Conservation (phyloP, 1,140 invertebrate species). For the Aphis craccivora region DNA sequence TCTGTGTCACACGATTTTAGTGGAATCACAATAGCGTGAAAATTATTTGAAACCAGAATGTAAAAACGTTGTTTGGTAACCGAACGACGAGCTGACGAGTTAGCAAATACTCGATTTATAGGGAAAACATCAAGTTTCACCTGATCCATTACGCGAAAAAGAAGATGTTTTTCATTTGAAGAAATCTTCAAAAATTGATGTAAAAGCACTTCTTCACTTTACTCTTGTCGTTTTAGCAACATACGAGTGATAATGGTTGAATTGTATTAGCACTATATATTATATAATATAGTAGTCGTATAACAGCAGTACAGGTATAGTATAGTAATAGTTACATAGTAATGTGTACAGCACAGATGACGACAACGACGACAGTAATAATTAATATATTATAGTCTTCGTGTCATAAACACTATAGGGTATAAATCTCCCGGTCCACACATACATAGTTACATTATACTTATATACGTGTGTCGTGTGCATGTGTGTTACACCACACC, state of each 20-base stretch:
- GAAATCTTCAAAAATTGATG: background rate
- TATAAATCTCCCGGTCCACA: constrained; percentile 32
- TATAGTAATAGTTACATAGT: constrained; percentile 18
- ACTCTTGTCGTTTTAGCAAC: background rate
- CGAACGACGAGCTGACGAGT: background rate
- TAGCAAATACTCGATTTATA: background rate
- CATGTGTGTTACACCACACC: background rate
- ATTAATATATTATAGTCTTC: constrained; percentile 47
- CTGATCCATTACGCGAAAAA: background rate
- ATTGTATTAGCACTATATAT: background rate
- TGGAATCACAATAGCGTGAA: background rate
- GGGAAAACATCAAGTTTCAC: background rate
- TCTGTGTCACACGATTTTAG: background rate
- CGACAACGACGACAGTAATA: constrained; percentile 33
- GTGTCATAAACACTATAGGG: constrained; percentile 45
- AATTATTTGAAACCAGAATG: background rate
- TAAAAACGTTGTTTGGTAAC: background rate
- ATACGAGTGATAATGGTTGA: background rate
- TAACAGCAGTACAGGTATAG: background rate
- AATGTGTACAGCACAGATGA: background rate
- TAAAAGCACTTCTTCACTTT: background rate
- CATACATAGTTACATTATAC: background rate
- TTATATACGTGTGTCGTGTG: background rate
- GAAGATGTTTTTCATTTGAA: constrained; percentile 2
- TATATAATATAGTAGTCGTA: background rate